Conservation (phyloP, 2,113 vertebrate species). For the Melanerpes aurifrons region DNA sequence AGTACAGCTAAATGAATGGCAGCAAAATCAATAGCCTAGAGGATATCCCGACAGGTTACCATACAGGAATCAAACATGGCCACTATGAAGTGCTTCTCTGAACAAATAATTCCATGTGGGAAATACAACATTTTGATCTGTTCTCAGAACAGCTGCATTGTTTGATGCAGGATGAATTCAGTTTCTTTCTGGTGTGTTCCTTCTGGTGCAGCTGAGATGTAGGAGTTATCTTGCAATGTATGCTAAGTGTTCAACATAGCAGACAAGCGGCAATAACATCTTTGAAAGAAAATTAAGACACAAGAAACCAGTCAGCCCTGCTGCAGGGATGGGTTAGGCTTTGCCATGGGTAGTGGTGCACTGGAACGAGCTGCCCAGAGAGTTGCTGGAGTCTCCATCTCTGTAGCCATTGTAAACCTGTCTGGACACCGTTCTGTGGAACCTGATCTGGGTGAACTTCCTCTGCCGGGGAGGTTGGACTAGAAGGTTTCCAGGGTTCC, state of each 20-base stretch:
- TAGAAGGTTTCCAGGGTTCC: no score
- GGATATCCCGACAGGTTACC: not conserved
- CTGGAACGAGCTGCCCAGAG: not conserved
- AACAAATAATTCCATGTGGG: not conserved
- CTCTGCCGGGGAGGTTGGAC: no score
- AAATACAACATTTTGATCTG: not conserved
- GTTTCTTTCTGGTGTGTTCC: not conserved
- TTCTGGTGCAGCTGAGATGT: not conserved
- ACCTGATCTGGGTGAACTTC: no score
- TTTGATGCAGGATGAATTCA: not conserved
- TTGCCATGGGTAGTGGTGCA: no score
- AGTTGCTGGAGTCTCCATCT: no score
- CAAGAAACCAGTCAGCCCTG: not conserved
- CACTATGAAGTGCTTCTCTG: not conserved
- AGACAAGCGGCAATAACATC: not conserved
- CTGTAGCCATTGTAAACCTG: no score
- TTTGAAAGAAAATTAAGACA: not conserved
- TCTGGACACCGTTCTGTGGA: no score
- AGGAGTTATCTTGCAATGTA: not conserved
- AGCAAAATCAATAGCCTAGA: not conserved
- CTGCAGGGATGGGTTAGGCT: no score
- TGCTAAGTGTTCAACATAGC: not conserved
- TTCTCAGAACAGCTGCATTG: not conserved
- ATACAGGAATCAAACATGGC: not conserved
- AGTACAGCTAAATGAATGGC: not conserved